Evolutionary conservation across 2,113 vertebrate genomes (phyloP), one percentile per base, ranked within the genome.

Genomic region (Pseudolaguvia tuberculata): DNA sequence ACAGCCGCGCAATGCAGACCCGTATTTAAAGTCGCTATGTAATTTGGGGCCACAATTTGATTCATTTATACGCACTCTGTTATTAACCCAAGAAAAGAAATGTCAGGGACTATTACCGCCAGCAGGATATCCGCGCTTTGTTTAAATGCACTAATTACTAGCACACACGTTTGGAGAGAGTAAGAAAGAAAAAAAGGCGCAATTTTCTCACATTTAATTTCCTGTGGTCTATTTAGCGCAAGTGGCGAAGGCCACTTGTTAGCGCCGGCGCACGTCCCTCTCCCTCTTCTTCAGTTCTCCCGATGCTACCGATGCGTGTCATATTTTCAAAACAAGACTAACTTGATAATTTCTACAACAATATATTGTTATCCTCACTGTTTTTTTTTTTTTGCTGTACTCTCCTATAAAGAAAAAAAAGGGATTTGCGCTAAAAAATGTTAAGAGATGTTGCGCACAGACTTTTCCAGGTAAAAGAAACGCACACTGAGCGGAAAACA

Each of bases 121-220:
- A 91, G 90, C 89, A 90, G 90, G 90, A 91, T 90, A 89, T 88
- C 87, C 86, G 87, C 81, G 87, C 89, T 88, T 91, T 91, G 91
- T 91, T 92, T 92, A 92, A 91, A 91, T 86, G 89, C 85, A 88
- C 89, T 90, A 92, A 92, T 92, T 91, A 91, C 89, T 84, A 62
- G 75, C 83, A 86, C 87, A 87, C 87, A 87, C 86, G 88, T 89
- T 88, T 87, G 79, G 72, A 48, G 62, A 66, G 62, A 65, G 3
- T 1, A 35, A 62, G 31, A 45, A n/a, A 29, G 17, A 0, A 74
- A 66, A 82, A 86, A 84, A 82, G 50, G 84, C 84, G 84, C 85
- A 89, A 86, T 90, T 90, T 88, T 83, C 85, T 81, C 86, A 88
- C 86, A 88, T 89, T 83, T 80, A 84, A 87, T 89, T 88, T 88